Conservation (phyloP, 2,113 vertebrate genomes). For the Mus pahari region DNA sequence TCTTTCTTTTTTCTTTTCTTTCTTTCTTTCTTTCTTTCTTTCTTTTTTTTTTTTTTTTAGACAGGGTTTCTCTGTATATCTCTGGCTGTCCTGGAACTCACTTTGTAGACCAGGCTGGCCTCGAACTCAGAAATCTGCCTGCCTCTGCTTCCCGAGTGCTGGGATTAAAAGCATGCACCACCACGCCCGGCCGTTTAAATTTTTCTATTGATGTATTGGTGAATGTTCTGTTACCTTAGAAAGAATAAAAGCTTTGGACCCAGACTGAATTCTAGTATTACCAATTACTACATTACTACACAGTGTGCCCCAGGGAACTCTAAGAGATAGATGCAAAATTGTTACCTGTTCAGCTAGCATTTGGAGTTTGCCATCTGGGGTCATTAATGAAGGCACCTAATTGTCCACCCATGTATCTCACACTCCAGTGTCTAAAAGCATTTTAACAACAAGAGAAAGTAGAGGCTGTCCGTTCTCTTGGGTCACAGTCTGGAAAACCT, state of each 20-base stretch:
- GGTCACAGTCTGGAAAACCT: background rate
- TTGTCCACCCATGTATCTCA: background rate
- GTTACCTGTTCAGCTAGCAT: background rate
- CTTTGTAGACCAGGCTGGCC: too few species aligned
- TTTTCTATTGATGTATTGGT: constrained; percentile 26
- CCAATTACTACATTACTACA: background rate
- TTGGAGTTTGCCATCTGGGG: background rate
- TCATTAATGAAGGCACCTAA: background rate
- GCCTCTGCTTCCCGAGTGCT: too few species aligned
- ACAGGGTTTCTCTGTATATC: too few species aligned
- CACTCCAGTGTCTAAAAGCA: background rate
- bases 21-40: too few species aligned
- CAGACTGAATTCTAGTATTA: background rate
- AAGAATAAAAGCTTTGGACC: background rate
- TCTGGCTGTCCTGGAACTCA: too few species aligned
- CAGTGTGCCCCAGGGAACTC: background rate
- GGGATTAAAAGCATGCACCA: too few species aligned
- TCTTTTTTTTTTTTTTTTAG: too few species aligned
- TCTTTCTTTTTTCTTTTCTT: too few species aligned
- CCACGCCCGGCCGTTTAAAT: too few species aligned
- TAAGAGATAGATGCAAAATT: background rate
- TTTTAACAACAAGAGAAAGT: background rate
- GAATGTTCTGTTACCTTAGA: background rate
- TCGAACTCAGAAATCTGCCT: too few species aligned
- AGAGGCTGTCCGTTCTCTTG: background rate